Evolutionary conservation across 2,113 vertebrate species (phyloP).

Genomic region (Coreoperca whiteheadi): DNA sequence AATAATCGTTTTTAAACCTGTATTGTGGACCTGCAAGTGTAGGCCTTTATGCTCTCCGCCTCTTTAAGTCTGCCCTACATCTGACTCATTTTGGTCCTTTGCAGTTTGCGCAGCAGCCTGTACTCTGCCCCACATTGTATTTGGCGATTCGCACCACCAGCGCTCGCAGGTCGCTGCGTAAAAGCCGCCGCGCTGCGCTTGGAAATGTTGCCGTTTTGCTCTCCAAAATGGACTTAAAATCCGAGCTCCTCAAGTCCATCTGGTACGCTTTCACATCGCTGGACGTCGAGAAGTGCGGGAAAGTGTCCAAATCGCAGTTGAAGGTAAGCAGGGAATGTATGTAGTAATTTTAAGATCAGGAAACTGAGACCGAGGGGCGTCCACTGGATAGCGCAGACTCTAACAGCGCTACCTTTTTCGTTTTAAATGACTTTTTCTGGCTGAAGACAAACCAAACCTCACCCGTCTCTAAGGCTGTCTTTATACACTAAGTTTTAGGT

Average conservation of each 20-base stretch:
- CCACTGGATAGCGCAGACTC: background rate
- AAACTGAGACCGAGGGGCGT: slow-evolving; percentile 37
- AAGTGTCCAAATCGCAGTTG: slow-evolving; percentile 86
- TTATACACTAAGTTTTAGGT: no score
- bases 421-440: background rate
- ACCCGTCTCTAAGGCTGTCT: background rate
- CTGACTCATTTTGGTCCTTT: slow-evolving; percentile 31
- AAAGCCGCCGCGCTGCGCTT: slow-evolving; percentile 51
- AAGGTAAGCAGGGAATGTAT: slow-evolving; percentile 73
- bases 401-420: background rate
- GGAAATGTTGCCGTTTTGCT: slow-evolving; percentile 61
- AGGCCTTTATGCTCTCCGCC: slow-evolving; percentile 59
- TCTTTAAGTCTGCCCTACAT: slow-evolving; percentile 61
- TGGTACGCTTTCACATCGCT: slow-evolving; percentile 87
- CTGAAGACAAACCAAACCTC: background rate
- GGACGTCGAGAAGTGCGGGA: slow-evolving; percentile 84
- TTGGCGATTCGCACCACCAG: slow-evolving; percentile 38
- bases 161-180: slow-evolving; percentile 44
- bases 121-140: slow-evolving; percentile 63
- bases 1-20: background rate
- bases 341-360: slow-evolving; percentile 12
- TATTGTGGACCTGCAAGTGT: background rate
- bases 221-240: slow-evolving; percentile 80
- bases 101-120: slow-evolving; percentile 45
- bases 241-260: slow-evolving; percentile 85